These are phyloP conservation scores for Raja brachyura DNA, from an alignment of 2,113 vertebrate species.

Conservation along the genomic window DNA sequence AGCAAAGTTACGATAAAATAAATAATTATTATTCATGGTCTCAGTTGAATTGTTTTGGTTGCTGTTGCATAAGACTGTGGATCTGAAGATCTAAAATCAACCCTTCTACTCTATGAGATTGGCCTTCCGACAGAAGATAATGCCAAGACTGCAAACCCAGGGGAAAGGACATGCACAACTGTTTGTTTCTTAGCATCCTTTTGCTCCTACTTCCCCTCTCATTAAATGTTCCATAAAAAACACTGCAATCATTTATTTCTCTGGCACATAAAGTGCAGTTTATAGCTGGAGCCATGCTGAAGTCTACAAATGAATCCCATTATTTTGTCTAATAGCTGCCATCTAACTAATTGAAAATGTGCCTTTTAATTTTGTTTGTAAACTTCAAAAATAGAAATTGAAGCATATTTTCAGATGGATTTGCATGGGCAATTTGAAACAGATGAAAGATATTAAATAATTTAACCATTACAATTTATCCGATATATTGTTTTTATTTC, in stretches of 20 bases:
- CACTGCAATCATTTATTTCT: conserved; percentile 6
- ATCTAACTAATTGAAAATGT: conserved; percentile 31
- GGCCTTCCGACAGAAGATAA: neutral
- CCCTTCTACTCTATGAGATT: neutral
- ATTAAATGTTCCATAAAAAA: conserved; percentile 11
- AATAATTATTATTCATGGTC: neutral
- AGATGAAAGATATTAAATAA: neutral
- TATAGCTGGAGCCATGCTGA: conserved; percentile 7
- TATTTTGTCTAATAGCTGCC: neutral
- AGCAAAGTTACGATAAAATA: neutral
- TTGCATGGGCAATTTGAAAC: neutral
- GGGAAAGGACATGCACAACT: neutral
- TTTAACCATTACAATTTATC: neutral
- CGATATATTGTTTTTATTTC: neutral
- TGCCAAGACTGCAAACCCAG: conserved; percentile 29
- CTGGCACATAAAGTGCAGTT: neutral
- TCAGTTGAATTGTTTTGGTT: neutral
- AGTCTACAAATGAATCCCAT: conserved; percentile 12
- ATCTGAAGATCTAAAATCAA: conserved; percentile 26
- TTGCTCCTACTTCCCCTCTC: neutral
- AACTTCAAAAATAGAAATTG: conserved; percentile 3
- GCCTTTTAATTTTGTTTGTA: conserved; percentile 5
- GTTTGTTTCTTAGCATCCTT: neutral
- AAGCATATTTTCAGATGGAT: conserved; percentile 13
- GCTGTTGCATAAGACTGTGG: neutral